Evolutionary conservation across 2,113 vertebrate species (phyloP), one percentile per base, ranked within the genome.

Genomic region (Nycticebus coucang): DNA sequence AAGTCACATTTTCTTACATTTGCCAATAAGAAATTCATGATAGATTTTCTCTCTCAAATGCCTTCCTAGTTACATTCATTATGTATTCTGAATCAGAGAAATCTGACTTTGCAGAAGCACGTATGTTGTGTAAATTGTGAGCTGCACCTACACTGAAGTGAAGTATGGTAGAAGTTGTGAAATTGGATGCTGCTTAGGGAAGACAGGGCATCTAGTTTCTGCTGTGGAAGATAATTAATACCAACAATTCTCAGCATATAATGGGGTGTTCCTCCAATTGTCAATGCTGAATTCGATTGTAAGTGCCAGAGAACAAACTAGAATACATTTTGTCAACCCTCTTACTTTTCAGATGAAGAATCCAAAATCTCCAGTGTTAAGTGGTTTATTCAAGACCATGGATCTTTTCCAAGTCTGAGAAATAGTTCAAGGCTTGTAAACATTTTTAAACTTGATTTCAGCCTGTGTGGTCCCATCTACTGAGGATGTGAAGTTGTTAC

Each of bases 1-100:
- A 96, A 95, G 62, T 91, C 59, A 80, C 18, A 59, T 85, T 87
- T 96, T 94, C 94, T 95, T 74, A 92, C 72, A 92, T 84, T 94
- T 97, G 77, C 89, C 74, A 68, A n/a, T 90, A 84, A 94, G 62
- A 95, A 71, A 41, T 81, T 84, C 66, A 68, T 53, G 75, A 81
- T 77, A 95, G 69, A 92, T 77, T 95, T 75, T 93, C 75, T 93
- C 87, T 96, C 94, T 96, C 87, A 66, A 89, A 57, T 28, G 19
- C 55, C 19, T 74, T 64, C 71, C 45, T 33, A 53, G 30, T 66
- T 66, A 15, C 69, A 72, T 89, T 55, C 37, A 57, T 86, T 72
- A 69, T 37, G 28, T 41, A 53, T 33, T 71, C 57, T 55, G 33
- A 94, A 37, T 89, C 74, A 82, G 88, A 66, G 95, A 96, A 35